These are phyloP conservation scores for Cynopterus sphinx DNA, from an alignment of 2,797 vertebrate genomes.

Conservation along the genomic window DNA sequence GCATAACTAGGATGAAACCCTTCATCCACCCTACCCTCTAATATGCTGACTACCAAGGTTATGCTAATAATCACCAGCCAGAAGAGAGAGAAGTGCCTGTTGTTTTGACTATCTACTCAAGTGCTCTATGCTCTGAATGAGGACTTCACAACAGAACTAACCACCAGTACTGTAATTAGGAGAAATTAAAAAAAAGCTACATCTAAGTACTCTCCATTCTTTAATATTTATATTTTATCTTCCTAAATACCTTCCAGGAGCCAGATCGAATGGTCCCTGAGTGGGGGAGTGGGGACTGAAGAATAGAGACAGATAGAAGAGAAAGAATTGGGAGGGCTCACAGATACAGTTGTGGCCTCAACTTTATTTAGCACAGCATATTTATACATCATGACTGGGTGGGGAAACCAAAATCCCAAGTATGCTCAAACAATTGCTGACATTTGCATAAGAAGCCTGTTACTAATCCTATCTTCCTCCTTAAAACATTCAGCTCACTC, in stretches of 20 bases:
- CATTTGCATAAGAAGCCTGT: too few species aligned
- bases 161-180: background rate
- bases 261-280: too few species aligned
- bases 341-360: too few species aligned
- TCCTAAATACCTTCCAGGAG: background rate
- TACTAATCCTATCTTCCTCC: too few species aligned
- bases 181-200: background rate
- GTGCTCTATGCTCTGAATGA: background rate
- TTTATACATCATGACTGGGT: too few species aligned
- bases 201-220: background rate
- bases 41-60: slow-evolving; percentile 21
- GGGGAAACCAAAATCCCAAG: too few species aligned
- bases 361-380: too few species aligned
- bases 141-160: background rate
- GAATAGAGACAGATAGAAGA: too few species aligned
- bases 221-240: background rate
- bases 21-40: background rate
- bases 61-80: slow-evolving; percentile 38
- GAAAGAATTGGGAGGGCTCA: too few species aligned
- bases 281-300: too few species aligned
- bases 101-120: background rate
- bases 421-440: too few species aligned
- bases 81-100: background rate
- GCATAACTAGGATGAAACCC: slow-evolving; percentile 35
- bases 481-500: too few species aligned